Conservation (phyloP, 2,888 invertebrate species). For the Cheilosia urbana region DNA sequence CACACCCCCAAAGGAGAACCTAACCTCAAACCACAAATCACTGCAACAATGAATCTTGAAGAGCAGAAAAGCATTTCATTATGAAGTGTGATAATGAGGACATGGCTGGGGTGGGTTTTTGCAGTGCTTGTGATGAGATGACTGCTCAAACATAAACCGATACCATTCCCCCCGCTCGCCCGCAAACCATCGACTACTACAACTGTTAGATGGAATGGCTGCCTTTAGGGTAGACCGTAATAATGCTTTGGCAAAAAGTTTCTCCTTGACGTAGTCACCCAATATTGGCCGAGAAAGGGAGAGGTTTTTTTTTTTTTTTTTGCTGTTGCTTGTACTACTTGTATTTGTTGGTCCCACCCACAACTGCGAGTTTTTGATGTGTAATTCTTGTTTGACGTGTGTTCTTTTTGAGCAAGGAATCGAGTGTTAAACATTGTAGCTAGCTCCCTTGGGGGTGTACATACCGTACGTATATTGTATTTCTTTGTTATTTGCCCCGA, state of each 20-base stretch:
- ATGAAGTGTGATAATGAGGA: constrained; percentile 75
- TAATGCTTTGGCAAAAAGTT: constrained; percentile 68
- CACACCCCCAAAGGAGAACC: constrained; percentile 25
- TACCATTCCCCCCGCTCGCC: neutral
- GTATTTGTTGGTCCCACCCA: neutral
- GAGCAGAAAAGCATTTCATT: constrained; percentile 75
- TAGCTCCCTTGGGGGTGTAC: constrained; percentile 4
- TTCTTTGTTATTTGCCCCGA: constrained; percentile 31
- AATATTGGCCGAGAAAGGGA: constrained; percentile 33
- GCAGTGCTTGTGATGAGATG: constrained; percentile 50
- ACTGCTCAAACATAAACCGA: constrained; percentile 68
- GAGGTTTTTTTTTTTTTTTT: constrained; percentile 19
- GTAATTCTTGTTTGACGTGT: constrained; percentile 47
- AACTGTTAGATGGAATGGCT: neutral
- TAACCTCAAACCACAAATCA: constrained; percentile 74
- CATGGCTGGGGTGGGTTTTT: constrained; percentile 65
- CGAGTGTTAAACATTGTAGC: constrained; percentile 69
- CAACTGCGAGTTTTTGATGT: neutral
- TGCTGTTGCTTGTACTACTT: neutral
- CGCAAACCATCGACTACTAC: constrained; percentile 50
- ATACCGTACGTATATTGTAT: neutral
- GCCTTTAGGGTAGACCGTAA: constrained; percentile 59
- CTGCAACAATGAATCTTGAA: constrained; percentile 75
- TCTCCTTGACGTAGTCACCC: constrained; percentile 66
- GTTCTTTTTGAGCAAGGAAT: constrained; percentile 68